phyloP scores from a whole-genome alignment of 2,797 vertebrate genomes.

The Thripadectes ignobilis region DNA sequence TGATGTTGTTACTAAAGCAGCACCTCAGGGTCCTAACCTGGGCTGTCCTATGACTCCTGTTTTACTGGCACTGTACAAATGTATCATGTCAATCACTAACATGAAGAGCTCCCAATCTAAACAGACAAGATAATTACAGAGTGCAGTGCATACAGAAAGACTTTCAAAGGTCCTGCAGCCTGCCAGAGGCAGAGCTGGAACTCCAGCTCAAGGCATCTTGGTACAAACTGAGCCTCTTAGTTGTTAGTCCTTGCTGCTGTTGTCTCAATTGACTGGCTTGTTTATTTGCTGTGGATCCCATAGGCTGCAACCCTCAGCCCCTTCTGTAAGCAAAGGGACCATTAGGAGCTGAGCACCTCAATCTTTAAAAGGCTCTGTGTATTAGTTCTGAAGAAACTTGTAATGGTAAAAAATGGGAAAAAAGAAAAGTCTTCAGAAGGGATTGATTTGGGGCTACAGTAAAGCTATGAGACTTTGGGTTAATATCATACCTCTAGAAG shows the following conservation, averaged over 20 bases:
- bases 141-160: neutral
- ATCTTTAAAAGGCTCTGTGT: neutral
- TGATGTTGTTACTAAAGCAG: neutral
- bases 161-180: neutral
- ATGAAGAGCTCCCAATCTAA: neutral
- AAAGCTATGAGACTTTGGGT: neutral
- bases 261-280: neutral
- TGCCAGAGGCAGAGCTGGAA: neutral
- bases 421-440: neutral
- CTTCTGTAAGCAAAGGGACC: neutral
- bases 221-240: neutral
- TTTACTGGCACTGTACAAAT: conserved; percentile 3
- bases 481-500: neutral
- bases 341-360: neutral
- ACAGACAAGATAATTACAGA: conserved; percentile 30
- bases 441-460: neutral
- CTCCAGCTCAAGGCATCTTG: neutral
- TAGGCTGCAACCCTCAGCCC: neutral
- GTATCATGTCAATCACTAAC: neutral
- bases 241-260: neutral
- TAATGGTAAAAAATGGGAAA: neutral
- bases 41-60: neutral
- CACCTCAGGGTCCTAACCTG: conserved; percentile 18
- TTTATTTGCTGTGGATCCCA: neutral
- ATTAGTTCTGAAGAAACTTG: neutral